Conservation (phyloP, 2,797 vertebrate genomes). For the Megaceryle alcyon region DNA sequence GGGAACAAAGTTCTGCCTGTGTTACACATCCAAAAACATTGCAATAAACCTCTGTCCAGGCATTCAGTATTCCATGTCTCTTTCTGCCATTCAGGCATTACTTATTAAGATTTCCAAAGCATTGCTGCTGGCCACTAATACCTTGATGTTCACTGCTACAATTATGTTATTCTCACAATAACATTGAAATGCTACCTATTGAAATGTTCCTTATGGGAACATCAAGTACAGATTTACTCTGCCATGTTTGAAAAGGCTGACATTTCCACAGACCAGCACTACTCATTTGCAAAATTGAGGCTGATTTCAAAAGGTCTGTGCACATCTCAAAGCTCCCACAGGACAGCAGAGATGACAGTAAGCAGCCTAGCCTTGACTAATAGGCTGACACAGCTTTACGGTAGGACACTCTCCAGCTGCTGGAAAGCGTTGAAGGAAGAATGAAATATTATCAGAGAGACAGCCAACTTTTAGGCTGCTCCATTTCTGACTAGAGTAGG, state of each 20-base stretch:
- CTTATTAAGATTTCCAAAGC: not conserved
- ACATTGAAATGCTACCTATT: not conserved
- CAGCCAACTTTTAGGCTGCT: not conserved
- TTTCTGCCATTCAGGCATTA: not conserved
- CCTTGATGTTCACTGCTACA: not conserved
- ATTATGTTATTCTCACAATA: not conserved
- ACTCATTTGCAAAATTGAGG: not conserved
- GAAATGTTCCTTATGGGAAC: not conserved
- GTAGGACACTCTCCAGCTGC: not conserved
- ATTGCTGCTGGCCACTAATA: not conserved
- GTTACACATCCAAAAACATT: not conserved
- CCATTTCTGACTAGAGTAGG: not conserved
- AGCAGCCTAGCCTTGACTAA: not conserved
- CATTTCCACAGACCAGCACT: slow-evolving; percentile 9
- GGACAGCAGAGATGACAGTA: not conserved
- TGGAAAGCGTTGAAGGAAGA: not conserved
- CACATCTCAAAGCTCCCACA: not conserved
- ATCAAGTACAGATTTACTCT: not conserved
- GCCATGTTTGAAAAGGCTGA: slow-evolving; percentile 23
- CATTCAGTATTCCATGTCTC: not conserved
- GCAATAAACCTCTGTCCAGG: not conserved
- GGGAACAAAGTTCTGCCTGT: not conserved
- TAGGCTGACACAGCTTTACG: not conserved
- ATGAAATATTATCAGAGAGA: not conserved
- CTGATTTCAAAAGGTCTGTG: slow-evolving; percentile 14